These are phyloP conservation scores for Cephus rjabovi DNA, from an alignment of 2,888 invertebrate species.

Conservation along the genomic window DNA sequence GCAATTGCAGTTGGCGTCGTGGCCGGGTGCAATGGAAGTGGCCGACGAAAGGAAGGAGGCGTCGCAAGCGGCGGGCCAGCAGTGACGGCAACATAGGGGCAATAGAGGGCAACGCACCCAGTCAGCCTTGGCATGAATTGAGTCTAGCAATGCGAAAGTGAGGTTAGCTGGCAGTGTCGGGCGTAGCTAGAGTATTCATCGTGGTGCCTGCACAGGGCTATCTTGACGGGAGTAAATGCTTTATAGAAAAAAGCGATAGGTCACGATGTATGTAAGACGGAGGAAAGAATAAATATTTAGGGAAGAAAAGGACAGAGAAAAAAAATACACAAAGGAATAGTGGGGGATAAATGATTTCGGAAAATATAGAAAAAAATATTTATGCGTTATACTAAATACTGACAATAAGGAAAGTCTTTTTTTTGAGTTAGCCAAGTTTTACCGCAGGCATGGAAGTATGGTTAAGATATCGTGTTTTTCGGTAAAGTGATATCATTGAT, in stretches of 20 bases:
- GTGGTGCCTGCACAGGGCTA: not conserved
- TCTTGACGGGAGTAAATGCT: not conserved
- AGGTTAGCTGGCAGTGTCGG: conserved; percentile 53
- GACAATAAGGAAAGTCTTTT: too few relatives aligned
- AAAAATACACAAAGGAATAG: conserved; percentile 1
- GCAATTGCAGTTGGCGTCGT: conserved; percentile 51
- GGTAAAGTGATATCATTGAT: not conserved
- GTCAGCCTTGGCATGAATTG: conserved; percentile 67
- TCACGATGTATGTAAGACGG: conserved; percentile 16
- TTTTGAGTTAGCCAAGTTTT: too few relatives aligned
- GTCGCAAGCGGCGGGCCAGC: conserved; percentile 24
- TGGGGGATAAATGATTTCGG: not conserved
- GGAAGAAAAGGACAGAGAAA: not conserved
- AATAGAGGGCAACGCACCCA: conserved; percentile 67
- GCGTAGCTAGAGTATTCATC: conserved; percentile 37
- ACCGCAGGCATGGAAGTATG: not conserved
- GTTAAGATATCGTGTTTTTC: not conserved
- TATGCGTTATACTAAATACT: too few relatives aligned
- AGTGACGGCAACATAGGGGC: conserved; percentile 60
- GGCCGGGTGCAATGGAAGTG: conserved; percentile 46
- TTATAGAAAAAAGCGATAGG: not conserved
- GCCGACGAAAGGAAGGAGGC: conserved; percentile 31
- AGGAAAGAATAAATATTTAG: not conserved
- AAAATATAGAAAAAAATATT: too few relatives aligned
- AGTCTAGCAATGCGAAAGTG: conserved; percentile 67